Evolutionary conservation across 2,113 vertebrate species (phyloP), one percentile per base, ranked within the genome.

Genomic region (Emydura subglobosa): DNA sequence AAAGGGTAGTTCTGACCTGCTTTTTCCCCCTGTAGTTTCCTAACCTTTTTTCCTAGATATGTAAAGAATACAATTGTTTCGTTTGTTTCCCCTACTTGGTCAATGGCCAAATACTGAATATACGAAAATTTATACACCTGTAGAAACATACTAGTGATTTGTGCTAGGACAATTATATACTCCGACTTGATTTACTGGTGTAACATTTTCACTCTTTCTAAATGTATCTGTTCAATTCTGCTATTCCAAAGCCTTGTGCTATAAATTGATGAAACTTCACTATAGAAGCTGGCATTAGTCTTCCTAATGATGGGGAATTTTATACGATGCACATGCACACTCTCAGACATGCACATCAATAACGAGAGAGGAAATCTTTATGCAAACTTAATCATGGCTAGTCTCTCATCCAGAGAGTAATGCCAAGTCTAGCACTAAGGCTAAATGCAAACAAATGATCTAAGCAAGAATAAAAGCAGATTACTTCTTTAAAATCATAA

Each of bases 1-100:
- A 90, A 68, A 16, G 19, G 42, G 90, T 50, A 49, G 9, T 47
- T 96, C 90, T 97, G 90, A 87, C 91, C 42, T 91, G 50, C 44
- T 50, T 92, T 95, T 59, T 95, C 50, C 47, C 8, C n/a, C 83
- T 83, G 11, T 25, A 16, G 39, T 21, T 14, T 79, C 14, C 49
- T 53, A 86, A 3, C 53, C 86, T 92, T 80, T 85, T 31, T 76
- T 80, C 7, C 6, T 82, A 65, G 27, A 80, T 27, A 27, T 50
- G 10, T 39, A 82, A 25, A 89, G 93, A 94, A 85, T 21, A 4
- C 10, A 81, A 57, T 57, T 47, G 1, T 25, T 83, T 51, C 65
- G 0, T 65, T 79, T 47, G 51, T 55, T 80, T 88, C 55, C 0
- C 6, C 5, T 3, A 29, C 83, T 85, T 88, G 3, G 10, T 90